Evolutionary conservation across 2,113 vertebrate species (phyloP).

Genomic region (Phalacrocorax carbo): DNA sequence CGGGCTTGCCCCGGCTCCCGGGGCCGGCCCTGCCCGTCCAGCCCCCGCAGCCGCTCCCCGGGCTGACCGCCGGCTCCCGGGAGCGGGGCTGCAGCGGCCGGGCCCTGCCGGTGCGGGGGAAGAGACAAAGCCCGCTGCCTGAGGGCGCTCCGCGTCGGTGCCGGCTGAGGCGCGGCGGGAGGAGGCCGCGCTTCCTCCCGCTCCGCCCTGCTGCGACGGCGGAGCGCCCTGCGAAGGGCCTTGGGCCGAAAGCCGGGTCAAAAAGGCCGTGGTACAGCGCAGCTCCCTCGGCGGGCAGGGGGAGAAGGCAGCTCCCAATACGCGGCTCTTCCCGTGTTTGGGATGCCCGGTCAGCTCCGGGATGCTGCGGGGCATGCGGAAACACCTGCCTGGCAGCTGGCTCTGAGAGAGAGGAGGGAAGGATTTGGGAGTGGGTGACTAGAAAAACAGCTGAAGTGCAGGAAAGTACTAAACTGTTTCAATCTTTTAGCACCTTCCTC

Average conservation of each 20-base stretch:
- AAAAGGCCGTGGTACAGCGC: accelerated
- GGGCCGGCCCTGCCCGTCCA: neutral
- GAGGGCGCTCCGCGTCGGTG: neutral
- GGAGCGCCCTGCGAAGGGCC: neutral
- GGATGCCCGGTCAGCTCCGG: neutral
- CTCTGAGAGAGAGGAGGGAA: neutral
- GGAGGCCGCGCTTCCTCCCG: neutral
- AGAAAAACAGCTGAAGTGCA: too few species aligned
- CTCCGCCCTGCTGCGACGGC: neutral
- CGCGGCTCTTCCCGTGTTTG: neutral
- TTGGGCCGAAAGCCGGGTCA: neutral
- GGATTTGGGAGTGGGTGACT: neutral
- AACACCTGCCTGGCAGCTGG: neutral
- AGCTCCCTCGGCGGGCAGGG: neutral
- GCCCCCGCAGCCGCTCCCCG: too few species aligned
- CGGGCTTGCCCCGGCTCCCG: too few species aligned
- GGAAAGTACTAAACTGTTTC: accelerated
- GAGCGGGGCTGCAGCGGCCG: neutral
- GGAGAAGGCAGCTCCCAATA: neutral
- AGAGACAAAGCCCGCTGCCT: neutral
- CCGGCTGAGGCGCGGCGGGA: neutral
- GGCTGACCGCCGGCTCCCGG: neutral
- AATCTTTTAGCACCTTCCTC: neutral
- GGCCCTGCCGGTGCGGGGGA: neutral
- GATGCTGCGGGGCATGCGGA: neutral